Base-by-base conservation (phyloP, 2,113 vertebrate species). In the Spilogale gracilis region DNA sequence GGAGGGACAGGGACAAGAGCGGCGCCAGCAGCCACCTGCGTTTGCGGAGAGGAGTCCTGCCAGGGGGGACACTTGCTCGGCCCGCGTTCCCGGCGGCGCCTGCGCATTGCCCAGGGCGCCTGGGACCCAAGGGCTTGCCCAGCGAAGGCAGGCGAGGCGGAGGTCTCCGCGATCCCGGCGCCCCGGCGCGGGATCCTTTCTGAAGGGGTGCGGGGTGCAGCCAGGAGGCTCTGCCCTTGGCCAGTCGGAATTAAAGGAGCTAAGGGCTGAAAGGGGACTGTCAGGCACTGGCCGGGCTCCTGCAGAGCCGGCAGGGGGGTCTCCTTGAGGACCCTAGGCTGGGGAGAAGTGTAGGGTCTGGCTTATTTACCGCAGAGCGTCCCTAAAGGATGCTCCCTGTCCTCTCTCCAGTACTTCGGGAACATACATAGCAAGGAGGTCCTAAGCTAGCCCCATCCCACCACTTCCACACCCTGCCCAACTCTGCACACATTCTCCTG, bases 241-340 rank as follows among this genome's bases (percentile, higher is more conserved):
- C 58, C 69, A 7, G 30, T 30, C 5, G 10, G 43, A 65, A 63
- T 52, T 13, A n/a, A 78, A 13, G 87, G n/a, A 48, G 69, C 18
- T 78, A 50, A 78, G 71, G 25, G 7, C 20, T 45, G 52, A 74
- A 16, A 48, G 71, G 48, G 65, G 25, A 56, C 21, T 30, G 12
- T 5, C 56, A 17, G 56, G 71, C 6, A 56, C 30, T 50, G 95
- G 69, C 86, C 63, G 95, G 96, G 95, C 90, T 92, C 97, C 95
- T 93, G 93, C 48, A 38, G 74, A 67, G 48, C 14, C 14, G 45
- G 25, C 32, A 5, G 3, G 30, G 38, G 71, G 60, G 38, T 78
- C 48, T 67, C 14, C 13, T 20, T 67, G 60, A 67, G 30, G 89
- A 80, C 32, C 58, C 3, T 1, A 52, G 30, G 18, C 50, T 81